A percentile compares a stretch with the other conserved stretches of the same genome.
phyloP scores from a whole-genome alignment of 2,113 vertebrate species.

The Acrocephalus arundinaceus region DNA sequence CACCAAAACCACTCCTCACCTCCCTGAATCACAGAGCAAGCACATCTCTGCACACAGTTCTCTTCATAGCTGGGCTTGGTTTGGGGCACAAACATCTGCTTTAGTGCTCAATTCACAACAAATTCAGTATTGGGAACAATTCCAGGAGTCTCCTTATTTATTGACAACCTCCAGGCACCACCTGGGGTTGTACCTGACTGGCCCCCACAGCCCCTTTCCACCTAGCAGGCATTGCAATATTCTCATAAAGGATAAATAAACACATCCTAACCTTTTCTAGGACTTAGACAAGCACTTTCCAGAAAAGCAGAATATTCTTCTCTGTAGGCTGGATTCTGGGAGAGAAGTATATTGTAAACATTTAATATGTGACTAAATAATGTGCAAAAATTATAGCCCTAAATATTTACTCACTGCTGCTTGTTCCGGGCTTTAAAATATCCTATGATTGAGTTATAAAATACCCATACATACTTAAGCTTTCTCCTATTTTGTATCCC shows the following conservation, averaged over 20 bases:
- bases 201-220: neutral
- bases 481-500: neutral
- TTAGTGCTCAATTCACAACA: neutral
- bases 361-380: neutral
- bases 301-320: neutral
- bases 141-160: neutral
- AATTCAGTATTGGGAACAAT: neutral
- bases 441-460: neutral
- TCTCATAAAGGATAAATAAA: neutral
- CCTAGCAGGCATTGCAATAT: neutral
- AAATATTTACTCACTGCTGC: neutral
- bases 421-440: neutral
- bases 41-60: neutral
- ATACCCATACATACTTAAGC: neutral
- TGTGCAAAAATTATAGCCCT: neutral
- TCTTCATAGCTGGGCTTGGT: neutral
- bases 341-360: neutral
- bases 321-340: neutral
- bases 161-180: neutral
- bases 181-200: neutral
- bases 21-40: neutral
- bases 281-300: neutral
- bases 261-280: neutral
- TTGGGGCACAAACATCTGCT: neutral
- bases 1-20: neutral